Evolutionary conservation across 2,888 invertebrate species (phyloP), one percentile per base, ranked within the genome.

Genomic region (Pandemis heparana): DNA sequence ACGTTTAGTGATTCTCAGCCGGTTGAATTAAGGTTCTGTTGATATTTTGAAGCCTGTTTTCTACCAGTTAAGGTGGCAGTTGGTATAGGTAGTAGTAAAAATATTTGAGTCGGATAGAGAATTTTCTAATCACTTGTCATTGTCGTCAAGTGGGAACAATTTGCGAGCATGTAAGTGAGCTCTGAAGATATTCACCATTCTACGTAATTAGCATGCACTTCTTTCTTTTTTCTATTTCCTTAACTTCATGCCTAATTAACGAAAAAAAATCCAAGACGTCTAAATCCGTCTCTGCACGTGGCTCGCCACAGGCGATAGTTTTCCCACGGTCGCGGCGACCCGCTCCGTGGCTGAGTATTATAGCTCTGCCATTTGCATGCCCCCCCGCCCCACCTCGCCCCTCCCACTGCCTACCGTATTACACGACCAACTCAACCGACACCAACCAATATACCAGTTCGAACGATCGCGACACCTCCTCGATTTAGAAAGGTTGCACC

Each of bases 251-350:
- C 43, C 43, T 12, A 12, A 5, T 48, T 48, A 48, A n/a, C 6
- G 6, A 5, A n/a, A n/a, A 48, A n/a, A 41, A 53, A 4, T 32
- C 8, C 14, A n/a, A 9, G 46, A 18, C 59, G 18, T 43, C 84
- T 74, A 61, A 92, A 78, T 94, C 74, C 90, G 85, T 72, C 78
- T 80, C 94, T 88, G 92, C n/a, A 1, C 66, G 68, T 77, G 78
- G 87, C 87, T 91, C 89, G 94, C 94, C 92, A 94, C 94, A 89
- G 94, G 94, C 94, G 94, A 94, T 94, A 93, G 92, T 94, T 94
- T 94, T 94, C 94, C 94, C 94, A 94, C 94, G 94, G 91, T 93
- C 92, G 84, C 89, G 87, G 87, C 89, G 88, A 85, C 87, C 83
- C 85, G 87, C 88, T 86, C 87, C 88, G 90, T 89, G 90, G 88